Evolutionary conservation across 2,888 invertebrate genomes (phyloP), one percentile per base, ranked within the genome.

Genomic region (Ceriagrion tenellum): DNA sequence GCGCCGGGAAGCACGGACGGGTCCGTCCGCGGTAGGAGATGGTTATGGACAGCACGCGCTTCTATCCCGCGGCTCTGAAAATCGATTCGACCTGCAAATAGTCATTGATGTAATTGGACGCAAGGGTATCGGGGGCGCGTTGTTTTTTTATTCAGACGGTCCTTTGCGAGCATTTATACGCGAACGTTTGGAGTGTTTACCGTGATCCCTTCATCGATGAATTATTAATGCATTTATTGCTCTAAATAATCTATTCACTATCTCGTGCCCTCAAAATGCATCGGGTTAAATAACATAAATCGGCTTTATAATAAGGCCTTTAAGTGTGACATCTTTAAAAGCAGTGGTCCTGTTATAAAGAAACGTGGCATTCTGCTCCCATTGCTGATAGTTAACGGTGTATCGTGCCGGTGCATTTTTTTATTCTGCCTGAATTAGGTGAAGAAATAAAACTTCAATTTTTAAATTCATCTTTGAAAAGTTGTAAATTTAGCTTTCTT

Each of bases 21-120:
- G 47, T 40, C 23, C 40, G 91, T 91, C 69, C 59, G 55, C 47
- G 69, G 69, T 47, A 55, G 13, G 69, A 69, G 69, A 93, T 69
- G 93, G 93, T 74, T 93, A 93, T 93, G 93, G 55, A 47, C 74
- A 56, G n/a, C 40, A 47, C 47, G 35, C 26, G 81, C 35, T 18
- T 40, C 18, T 69, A 74, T 18, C 93, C 40, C 47, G 47, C 47
- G 47, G 47, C 69, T 93, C 63, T 63, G 74, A 74, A 35, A 74
- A 93, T 93, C 69, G 93, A 74, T 93, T 63, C 69, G 69, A n/a
- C 69, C 69, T 63, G 26, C 47, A 69, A 47, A 81, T 81, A 26
- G 81, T 3, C 30, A 35, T 26, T 56, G 69, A 69, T 69, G 93
- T 93, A 47, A 47, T 69, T 47, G 93, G 93, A 26, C 93, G 6